A percentile compares a stretch with the other conserved stretches of the same genome.
These are phyloP conservation scores for Cyprinodon brontotheroides DNA, from an alignment of 2,113 vertebrate genomes.

Conservation along the genomic window DNA sequence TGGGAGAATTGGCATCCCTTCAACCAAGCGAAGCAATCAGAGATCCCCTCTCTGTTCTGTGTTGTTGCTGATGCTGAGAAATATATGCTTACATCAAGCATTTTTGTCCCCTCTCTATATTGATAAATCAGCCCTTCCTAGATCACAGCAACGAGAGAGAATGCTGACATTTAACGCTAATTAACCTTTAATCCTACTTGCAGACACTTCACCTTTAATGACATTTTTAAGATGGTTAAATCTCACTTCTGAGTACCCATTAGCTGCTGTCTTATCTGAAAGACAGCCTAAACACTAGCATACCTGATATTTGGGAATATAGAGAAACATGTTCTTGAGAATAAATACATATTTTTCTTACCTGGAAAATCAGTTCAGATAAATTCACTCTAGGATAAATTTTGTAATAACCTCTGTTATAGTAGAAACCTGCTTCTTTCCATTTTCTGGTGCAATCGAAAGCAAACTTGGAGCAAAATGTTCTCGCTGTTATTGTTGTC, in stretches of 20 bases:
- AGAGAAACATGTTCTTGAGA: neutral
- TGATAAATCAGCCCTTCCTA: neutral
- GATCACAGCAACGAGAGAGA: conserved; percentile 17
- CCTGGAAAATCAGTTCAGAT: neutral
- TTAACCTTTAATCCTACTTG: conserved; percentile 58
- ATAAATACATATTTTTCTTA: neutral
- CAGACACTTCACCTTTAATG: conserved; percentile 28
- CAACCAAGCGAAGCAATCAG: neutral
- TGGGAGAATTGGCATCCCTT: neutral
- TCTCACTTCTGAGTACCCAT: conserved; percentile 32
- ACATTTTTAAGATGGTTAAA: conserved; percentile 50
- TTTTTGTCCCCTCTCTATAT: neutral
- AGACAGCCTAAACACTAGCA: conserved; percentile 31
- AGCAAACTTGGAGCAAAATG: neutral
- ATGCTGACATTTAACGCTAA: conserved; percentile 48
- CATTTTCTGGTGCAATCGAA: neutral
- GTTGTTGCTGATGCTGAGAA: neutral
- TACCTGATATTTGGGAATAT: neutral
- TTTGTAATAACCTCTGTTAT: neutral
- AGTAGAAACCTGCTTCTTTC: neutral
- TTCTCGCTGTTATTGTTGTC: neutral
- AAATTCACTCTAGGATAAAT: conserved; percentile 12
- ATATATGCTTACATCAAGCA: neutral
- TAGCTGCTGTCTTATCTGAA: conserved; percentile 39
- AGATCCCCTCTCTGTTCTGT: neutral